phyloP scores from a whole-genome alignment of 2,888 invertebrate genomes.

The Plebejus melissa region DNA sequence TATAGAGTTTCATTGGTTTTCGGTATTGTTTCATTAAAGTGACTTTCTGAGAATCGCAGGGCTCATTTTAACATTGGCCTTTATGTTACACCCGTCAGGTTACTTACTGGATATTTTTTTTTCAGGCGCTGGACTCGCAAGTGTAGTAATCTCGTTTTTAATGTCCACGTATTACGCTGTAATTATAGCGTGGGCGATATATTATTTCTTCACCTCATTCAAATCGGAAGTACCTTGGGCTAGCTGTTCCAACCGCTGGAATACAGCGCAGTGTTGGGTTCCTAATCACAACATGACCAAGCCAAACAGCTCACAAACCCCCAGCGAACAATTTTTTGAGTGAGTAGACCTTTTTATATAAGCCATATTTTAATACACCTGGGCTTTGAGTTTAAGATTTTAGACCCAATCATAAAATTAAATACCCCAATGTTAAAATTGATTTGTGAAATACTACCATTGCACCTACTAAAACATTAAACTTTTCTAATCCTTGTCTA shows the following conservation, averaged over 20 bases:
- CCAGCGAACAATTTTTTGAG: slow-evolving; percentile 96
- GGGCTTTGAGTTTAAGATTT: slow-evolving; percentile 30
- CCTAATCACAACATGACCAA: slow-evolving; percentile 83
- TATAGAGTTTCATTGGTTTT: background rate
- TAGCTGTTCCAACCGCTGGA: slow-evolving; percentile 91
- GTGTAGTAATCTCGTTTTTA: slow-evolving; percentile 95
- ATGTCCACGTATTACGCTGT: slow-evolving; percentile 98
- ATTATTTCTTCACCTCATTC: slow-evolving; percentile 95
- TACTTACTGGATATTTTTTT: slow-evolving; percentile 3
- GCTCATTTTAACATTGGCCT: background rate
- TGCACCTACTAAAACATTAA: background rate
- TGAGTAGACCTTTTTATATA: slow-evolving; percentile 65
- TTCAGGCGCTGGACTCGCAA: slow-evolving; percentile 93
- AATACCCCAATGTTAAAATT: background rate
- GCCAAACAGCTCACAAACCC: slow-evolving; percentile 87
- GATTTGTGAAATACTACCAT: background rate
- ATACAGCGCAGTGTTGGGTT: slow-evolving; percentile 90
- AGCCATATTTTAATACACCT: background rate
- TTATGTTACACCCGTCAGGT: background rate
- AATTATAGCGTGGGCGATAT: slow-evolving; percentile 95
- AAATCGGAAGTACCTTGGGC: slow-evolving; percentile 94
- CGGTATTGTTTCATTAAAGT: background rate
- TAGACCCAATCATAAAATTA: slow-evolving; percentile 4
- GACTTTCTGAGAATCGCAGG: background rate
- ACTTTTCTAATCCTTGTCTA: background rate